Conservation (phyloP, 2,797 vertebrate genomes). For the Onychomys leucogaster region DNA sequence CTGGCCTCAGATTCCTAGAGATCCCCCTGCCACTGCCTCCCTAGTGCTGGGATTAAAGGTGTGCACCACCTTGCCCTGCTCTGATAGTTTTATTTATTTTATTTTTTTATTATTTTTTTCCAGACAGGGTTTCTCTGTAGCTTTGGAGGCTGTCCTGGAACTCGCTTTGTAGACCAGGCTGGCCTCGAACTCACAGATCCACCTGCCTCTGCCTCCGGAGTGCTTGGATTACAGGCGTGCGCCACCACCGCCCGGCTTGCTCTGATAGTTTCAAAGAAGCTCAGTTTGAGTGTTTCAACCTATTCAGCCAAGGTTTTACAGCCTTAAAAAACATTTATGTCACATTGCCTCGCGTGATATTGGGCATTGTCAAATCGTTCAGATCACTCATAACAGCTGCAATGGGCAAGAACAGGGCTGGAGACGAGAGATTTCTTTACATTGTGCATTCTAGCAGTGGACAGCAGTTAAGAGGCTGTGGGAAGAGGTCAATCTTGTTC, state of each 20-base stretch:
- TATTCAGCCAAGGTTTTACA: neutral
- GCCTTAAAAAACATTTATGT: neutral
- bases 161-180: too few species aligned
- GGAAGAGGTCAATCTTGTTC: neutral
- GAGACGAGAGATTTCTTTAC: neutral
- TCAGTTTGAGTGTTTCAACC: slow-evolving; percentile 27
- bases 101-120: too few species aligned
- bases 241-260: too few species aligned
- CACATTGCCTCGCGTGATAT: neutral
- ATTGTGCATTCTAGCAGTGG: neutral
- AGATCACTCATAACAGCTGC: neutral
- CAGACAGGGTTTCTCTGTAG: too few species aligned
- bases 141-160: too few species aligned
- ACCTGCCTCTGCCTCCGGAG: too few species aligned
- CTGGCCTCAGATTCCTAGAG: neutral
- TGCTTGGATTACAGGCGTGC: too few species aligned
- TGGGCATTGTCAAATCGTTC: neutral
- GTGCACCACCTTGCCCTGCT: too few species aligned
- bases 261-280: slow-evolving; percentile 25
- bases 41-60: neutral
- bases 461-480: neutral
- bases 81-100: too few species aligned
- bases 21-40: neutral
- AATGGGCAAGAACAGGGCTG: neutral
- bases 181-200: too few species aligned